Evolutionary conservation across 2,888 invertebrate species (phyloP).

Genomic region (Podotricha telesiphe): DNA sequence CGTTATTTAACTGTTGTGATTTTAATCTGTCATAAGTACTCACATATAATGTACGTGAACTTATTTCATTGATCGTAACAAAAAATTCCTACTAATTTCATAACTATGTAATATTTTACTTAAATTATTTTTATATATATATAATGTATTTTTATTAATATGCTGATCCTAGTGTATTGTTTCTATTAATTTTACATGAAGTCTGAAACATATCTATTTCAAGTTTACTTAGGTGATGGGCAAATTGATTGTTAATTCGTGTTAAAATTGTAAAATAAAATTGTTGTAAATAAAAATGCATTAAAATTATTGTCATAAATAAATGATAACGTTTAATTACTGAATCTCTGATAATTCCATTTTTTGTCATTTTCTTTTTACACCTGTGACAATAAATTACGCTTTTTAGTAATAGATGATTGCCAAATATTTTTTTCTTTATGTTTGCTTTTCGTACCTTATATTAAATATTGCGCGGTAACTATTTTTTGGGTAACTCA

Average conservation of each 20-base stretch:
- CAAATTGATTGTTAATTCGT: conserved; percentile 60
- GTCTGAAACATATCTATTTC: conserved; percentile 79
- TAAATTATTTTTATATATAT: background rate
- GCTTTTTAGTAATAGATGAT: conserved; percentile 77
- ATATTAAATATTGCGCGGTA: conserved; percentile 2
- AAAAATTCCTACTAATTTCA: background rate
- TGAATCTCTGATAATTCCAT: conserved; percentile 51
- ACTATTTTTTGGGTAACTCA: conserved; percentile 12
- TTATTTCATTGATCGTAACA: background rate
- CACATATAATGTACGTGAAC: background rate
- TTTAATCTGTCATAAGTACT: background rate
- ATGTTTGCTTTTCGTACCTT: conserved; percentile 19
- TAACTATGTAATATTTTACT: background rate
- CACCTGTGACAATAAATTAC: conserved; percentile 83
- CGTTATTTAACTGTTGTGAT: background rate
- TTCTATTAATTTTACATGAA: conserved; percentile 49
- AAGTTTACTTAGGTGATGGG: conserved; percentile 66
- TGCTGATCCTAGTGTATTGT: conserved; percentile 15
- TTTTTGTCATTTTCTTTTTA: conserved; percentile 68
- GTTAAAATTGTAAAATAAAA: conserved; percentile 62
- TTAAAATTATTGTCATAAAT: conserved; percentile 48
- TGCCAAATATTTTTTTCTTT: conserved; percentile 60
- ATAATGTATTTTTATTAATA: conserved; percentile 5
- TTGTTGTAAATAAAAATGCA: conserved; percentile 56
- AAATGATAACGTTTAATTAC: conserved; percentile 43